Conservation (phyloP, 2,113 vertebrate genomes). For the Laterallus jamaicensis region DNA sequence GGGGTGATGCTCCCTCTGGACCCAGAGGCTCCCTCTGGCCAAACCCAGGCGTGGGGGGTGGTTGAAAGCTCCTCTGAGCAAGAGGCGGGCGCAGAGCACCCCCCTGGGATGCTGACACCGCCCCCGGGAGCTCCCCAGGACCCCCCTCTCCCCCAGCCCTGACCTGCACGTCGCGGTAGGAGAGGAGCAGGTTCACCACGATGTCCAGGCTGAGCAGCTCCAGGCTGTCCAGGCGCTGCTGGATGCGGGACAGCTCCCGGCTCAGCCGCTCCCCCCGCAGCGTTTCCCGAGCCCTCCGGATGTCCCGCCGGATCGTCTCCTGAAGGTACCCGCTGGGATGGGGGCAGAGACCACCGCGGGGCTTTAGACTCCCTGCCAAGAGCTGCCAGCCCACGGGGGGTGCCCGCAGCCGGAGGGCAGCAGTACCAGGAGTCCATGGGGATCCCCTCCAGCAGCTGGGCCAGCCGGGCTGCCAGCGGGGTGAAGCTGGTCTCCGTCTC, state of each 20-base stretch:
- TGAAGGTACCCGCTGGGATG: constrained; percentile 83
- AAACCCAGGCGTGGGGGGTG: not conserved
- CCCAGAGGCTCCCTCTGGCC: too few species aligned
- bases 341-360: not conserved
- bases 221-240: constrained; percentile 87
- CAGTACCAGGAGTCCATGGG: constrained; percentile 84
- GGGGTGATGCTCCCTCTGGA: accelerated
- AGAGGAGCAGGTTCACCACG: constrained; percentile 87
- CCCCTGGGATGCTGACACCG: accelerated
- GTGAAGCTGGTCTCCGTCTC: constrained; percentile 81
- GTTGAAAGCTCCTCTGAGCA: not conserved
- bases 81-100: not conserved
- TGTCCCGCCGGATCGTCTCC: constrained; percentile 85
- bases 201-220: constrained; percentile 91
- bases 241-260: constrained; percentile 82
- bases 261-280: constrained; percentile 83
- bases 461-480: constrained; percentile 78
- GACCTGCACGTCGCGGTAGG: constrained; percentile 89
- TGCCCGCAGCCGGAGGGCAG: not conserved
- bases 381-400: not conserved
- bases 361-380: not conserved
- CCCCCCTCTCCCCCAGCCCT: not conserved
- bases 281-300: constrained; percentile 83
- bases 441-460: constrained; percentile 80
- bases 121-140: not conserved